Evolutionary conservation across 2,888 invertebrate genomes (phyloP).

Genomic region (Griposia aprilina): DNA sequence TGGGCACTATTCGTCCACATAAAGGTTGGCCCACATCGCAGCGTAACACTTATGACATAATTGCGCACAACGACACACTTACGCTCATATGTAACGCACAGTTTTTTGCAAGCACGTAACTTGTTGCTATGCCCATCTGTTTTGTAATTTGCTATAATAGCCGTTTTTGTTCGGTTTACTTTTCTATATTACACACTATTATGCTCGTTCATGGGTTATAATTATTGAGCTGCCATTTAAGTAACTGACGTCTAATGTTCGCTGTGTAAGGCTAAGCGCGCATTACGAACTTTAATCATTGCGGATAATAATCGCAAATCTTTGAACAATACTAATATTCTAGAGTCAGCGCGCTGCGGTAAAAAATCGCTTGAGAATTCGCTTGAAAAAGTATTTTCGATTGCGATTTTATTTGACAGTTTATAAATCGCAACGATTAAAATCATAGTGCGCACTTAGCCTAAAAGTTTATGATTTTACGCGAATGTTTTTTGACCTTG

Average conservation of each 20-base stretch:
- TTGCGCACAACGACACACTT: slow-evolving; percentile 58
- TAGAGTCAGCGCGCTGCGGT: too few species aligned
- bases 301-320: too few species aligned
- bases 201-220: slow-evolving; percentile 26
- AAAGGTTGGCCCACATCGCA: slow-evolving; percentile 60
- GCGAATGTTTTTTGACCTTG: slow-evolving; percentile 11
- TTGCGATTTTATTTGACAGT: too few species aligned
- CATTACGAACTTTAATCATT: too few species aligned
- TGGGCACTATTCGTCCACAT: slow-evolving; percentile 26
- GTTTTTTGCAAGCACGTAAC: slow-evolving; percentile 56
- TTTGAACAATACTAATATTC: too few species aligned
- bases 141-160: slow-evolving; percentile 52
- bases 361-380: too few species aligned
- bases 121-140: slow-evolving; percentile 58
- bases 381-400: too few species aligned
- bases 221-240: slow-evolving; percentile 22
- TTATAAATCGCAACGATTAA: too few species aligned
- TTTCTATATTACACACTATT: slow-evolving; percentile 30
- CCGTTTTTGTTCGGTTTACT: slow-evolving; percentile 37
- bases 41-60: slow-evolving; percentile 62
- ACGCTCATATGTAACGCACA: slow-evolving; percentile 57
- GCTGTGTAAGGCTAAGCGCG: not conserved
- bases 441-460: too few species aligned
- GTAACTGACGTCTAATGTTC: not conserved
- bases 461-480: not conserved